Evolutionary conservation across 2,797 vertebrate genomes (phyloP).

Genomic region (Sarcoramphus papa): DNA sequence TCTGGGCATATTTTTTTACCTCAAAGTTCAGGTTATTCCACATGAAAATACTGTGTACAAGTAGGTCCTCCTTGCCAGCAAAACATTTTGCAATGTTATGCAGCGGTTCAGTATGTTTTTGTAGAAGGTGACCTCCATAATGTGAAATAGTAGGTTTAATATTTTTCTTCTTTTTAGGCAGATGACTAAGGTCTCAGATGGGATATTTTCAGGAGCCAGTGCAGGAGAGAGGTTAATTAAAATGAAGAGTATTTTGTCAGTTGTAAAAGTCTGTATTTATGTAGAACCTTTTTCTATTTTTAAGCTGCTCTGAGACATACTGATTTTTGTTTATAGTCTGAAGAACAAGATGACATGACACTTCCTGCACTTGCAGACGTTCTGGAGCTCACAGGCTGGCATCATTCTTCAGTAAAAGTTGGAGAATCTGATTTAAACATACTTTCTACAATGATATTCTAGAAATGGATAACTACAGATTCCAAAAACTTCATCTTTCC

Average conservation of each 20-base stretch:
- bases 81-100: neutral
- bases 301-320: constrained; percentile 1
- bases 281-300: constrained; percentile 10
- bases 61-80: neutral
- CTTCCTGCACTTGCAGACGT: neutral
- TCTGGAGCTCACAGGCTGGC: neutral
- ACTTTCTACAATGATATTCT: neutral
- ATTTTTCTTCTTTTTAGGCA: constrained; percentile 1
- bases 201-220: neutral
- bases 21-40: neutral
- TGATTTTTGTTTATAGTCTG: constrained; percentile 44
- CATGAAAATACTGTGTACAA: neutral
- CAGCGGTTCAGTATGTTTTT: neutral
- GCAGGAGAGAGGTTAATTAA: constrained; percentile 40
- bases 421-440: neutral
- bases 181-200: neutral
- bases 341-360: constrained; percentile 46
- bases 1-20: neutral
- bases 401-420: neutral
- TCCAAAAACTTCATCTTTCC: neutral
- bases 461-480: neutral
- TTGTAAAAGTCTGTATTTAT: constrained; percentile 29
- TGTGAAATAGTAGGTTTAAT: constrained; percentile 4
- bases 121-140: neutral
- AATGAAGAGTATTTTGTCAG: constrained; percentile 44